Base-by-base conservation (phyloP, 2,888 invertebrate genomes). In the Aphodius granarius region DNA sequence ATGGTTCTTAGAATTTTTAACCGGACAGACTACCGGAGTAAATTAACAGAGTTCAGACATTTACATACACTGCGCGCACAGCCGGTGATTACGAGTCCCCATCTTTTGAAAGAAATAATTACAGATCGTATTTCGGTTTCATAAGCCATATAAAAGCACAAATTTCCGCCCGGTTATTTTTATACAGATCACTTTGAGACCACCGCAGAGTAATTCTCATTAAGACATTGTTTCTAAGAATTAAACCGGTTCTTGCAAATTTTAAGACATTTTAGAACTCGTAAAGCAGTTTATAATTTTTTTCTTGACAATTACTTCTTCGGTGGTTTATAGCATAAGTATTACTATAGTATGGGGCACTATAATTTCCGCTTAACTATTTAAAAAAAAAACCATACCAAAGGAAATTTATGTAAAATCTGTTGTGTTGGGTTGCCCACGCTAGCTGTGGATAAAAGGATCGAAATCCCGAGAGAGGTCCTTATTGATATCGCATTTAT, bases 401-500 rank as follows among this genome's bases (percentile, higher is more conserved):
- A n/a, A n/a, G n/a, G n/a, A 43, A 43, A 6, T 43, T 65, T 65
- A 19, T 65, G 65, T 65, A 19, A 65, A 19, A 9, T 66, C 66
- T 66, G 20, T 20, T 18, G 19, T 13, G 20, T 68, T 20, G 18
- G 6, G 68, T 68, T 68, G n/a, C 22, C 20, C 21, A 20, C 20
- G 19, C 66, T 18, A 17, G 66, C 20, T 13, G 66, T 18, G 66
- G 20, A 68, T 19, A 68, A 22, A 20, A 68, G 22, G 19, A 18
- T 17, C 20, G 43, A 82, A 83, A 82, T 83, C 86, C 84, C 85
- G 80, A 82, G 84, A 83, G 85, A 84, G 84, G 82, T 73, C 82
- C 85, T 87, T 87, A 87, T 86, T 86, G 86, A 86, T 86, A 85
- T 84, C 84, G 84, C 85, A 87, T 87, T 86, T 87, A 86, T 86